Percentiles rank a stretch among this genome's conserved stretches.
Conservation (phyloP, 2,797 vertebrate genomes). For the Phoebastria nigripes region DNA sequence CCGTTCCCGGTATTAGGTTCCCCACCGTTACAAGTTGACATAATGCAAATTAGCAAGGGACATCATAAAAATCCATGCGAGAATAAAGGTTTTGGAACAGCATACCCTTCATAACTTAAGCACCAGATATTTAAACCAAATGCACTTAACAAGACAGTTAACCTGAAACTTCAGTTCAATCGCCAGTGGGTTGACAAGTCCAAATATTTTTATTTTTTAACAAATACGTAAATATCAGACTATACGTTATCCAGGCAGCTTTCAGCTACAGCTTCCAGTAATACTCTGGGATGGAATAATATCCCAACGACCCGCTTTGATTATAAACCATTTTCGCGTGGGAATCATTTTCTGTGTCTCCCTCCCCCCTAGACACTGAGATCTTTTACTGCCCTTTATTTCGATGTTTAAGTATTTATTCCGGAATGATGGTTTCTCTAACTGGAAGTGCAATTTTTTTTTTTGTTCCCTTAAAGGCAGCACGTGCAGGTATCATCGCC, state of each 20-base stretch:
- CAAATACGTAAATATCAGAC: not conserved
- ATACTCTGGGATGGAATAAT: not conserved
- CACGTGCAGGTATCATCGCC: not conserved
- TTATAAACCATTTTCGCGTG: not conserved
- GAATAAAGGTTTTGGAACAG: slow-evolving; percentile 32
- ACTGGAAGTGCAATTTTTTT: not conserved
- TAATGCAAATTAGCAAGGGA: slow-evolving; percentile 35
- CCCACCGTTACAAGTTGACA: slow-evolving; percentile 16
- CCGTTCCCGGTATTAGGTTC: slow-evolving; percentile 1
- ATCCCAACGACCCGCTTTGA: not conserved
- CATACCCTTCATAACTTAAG: not conserved
- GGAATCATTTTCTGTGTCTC: not conserved
- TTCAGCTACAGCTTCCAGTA: not conserved
- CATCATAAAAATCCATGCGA: slow-evolving; percentile 1
- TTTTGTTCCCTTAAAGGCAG: not conserved
- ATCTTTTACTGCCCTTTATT: not conserved
- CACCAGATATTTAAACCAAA: slow-evolving; percentile 24
- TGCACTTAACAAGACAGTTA: not conserved
- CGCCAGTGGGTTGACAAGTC: not conserved
- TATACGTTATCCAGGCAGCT: not conserved
- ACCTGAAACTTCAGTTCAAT: slow-evolving; percentile 30
- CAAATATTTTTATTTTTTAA: slow-evolving; percentile 26
- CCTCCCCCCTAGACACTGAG: not conserved
- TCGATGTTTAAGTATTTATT: slow-evolving; percentile 1
- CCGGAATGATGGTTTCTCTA: not conserved